Base-by-base conservation (phyloP, 2,113 vertebrate genomes). In the Grammomys dolichurus region DNA sequence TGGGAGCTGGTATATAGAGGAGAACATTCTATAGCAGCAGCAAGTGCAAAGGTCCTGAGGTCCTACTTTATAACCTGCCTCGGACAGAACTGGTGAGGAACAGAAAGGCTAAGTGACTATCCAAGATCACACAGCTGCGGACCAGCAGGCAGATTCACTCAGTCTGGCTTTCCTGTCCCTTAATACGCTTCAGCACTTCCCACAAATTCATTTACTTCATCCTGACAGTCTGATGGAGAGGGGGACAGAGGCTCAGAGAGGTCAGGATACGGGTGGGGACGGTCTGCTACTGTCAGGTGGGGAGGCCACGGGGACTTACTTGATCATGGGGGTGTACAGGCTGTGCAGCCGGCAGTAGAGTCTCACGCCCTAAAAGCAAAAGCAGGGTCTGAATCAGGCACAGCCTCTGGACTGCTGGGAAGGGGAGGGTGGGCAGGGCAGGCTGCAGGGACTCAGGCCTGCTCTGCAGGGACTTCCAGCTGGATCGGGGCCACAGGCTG, bases 341-440 rank as follows among this genome's bases (percentile, higher is more conserved):
- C 99, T 99, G 98, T 99, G 99, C 6, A 99, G 99, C 56, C 99
- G 99, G 98, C 99, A 99, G 98, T 99, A 99, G 54, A 99, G 99
- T 96, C 99, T 99, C 96, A 99, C 99, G 46, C 99, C 99, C 99
- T 99, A 97, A 20, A 89, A 93, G 95, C 96, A 96, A 97, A 87
- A 98, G 58, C 84, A 9, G 73, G 12, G 31, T 8, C 40, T 73
- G 22, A 36, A 26, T 91, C 81, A 78, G 77, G 36, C 43, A 36
- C 6, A 8, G 0, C 36, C 54, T 90, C 10, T 46, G 51, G 46
- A 63, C 58, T 14, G 0, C 69, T 1, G 54, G 46, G 31, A 2
- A 43, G 9, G 28, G n/a, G 6, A 33, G 14, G 54, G 12, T 46
- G 20, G 60, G 60, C 36, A 13, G 46, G 87, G 33, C 24, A n/a